Evolutionary conservation across 2,113 vertebrate species (phyloP).

Genomic region (Chrysochloris asiatica): DNA sequence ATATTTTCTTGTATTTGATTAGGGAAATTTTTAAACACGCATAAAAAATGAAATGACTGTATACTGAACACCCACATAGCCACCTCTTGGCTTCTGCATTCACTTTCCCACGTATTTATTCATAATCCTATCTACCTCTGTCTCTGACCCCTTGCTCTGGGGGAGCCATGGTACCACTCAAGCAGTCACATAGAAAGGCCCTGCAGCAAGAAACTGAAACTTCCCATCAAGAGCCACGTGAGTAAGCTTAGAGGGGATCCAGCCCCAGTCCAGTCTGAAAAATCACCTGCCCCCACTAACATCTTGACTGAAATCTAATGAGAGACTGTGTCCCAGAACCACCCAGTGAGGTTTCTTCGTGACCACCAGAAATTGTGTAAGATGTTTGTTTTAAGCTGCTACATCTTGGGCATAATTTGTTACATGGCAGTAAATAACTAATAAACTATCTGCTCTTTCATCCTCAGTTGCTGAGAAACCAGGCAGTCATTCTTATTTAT

Average conservation of each 20-base stretch:
- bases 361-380: not conserved
- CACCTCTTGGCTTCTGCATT: too few species aligned
- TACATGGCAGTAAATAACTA: not conserved
- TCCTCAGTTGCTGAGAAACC: not conserved
- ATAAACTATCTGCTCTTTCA: not conserved
- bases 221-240: not conserved
- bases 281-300: not conserved
- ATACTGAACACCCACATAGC: too few species aligned
- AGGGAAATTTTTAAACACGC: not conserved
- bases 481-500: not conserved
- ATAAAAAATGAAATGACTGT: too few species aligned
- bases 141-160: not conserved
- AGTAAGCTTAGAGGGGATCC: not conserved
- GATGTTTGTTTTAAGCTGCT: not conserved
- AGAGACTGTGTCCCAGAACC: not conserved
- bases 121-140: not conserved
- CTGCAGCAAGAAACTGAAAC: not conserved
- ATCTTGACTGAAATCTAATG: not conserved
- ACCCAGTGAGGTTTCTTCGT: not conserved
- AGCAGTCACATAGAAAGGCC: not conserved
- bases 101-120: not conserved
- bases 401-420: not conserved
- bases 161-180: not conserved
- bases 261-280: too few species aligned
- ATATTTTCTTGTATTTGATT: not conserved